Evolutionary conservation across 1,140 invertebrate genomes (phyloP), one percentile per base, ranked within the genome.

Genomic region (Atta cephalotes): DNA sequence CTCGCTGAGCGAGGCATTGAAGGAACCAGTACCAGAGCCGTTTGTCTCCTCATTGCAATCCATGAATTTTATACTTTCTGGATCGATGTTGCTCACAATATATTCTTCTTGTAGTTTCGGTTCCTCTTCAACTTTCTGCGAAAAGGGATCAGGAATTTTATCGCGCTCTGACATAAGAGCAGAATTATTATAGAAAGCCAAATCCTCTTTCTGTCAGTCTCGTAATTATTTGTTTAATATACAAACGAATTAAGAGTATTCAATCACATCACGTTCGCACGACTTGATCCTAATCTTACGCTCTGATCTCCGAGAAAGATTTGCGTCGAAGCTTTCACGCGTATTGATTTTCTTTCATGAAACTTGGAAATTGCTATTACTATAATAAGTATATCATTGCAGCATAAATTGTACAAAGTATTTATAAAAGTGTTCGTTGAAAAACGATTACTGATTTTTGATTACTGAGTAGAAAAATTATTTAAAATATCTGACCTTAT

Each of bases 1-100:
- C 25, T 93, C 92, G 68, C 91, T 92, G 10, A 92, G 18, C 3
- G 92, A 93, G 9, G 87, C 90, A 65, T 92, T 92, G 25, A 92
- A 88, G 7, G 92, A 93, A 28, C 87, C 91, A 14, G 88, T 92
- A 14, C 82, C 84, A 7, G 91, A 93, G 16, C 89, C 92, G 60
- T 92, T 93, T 21, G 91, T 92, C 25, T 92, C 92, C 9, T 93
- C 92, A 65, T 92, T 92, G 25, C 70, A 88, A 31, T 92, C 89
- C 28, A 89, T 87, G 49, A 92, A 93, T 14, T 90, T 88, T 71
- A 93, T 92, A 62, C 91, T 92, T 66, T 92, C 92, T 1, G 92
- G 92, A 82, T 93, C 92, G 45, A 93, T 93, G 86, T 93, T 86
- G 18, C 92, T 93, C 18, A 93, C 92, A 35, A 93, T 89, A 85